Percentiles rank a stretch among this genome's conserved stretches.
Evolutionary conservation across 1,140 invertebrate genomes (phyloP).

Genomic region (Aporrectodea caliginosa): DNA sequence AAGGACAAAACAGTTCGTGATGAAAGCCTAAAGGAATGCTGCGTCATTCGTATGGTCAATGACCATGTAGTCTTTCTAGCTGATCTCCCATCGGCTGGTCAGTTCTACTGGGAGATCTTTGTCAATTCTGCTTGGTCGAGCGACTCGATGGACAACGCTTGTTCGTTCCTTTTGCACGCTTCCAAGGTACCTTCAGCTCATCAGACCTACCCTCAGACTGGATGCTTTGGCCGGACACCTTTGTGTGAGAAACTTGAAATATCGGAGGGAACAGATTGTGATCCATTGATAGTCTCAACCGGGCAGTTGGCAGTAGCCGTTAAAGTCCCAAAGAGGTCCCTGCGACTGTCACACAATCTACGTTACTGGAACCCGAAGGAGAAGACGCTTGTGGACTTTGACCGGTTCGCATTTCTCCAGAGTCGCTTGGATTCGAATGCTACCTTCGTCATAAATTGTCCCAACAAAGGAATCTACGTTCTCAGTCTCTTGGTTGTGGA

Average conservation of each 20-base stretch:
- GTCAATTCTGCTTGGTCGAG: conserved; percentile 48
- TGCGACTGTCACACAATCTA: conserved; percentile 44
- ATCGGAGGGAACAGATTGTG: conserved; percentile 40
- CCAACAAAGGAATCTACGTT: conserved; percentile 51
- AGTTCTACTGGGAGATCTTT: conserved; percentile 52
- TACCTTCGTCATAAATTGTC: conserved; percentile 49
- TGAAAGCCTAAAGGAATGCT: conserved; percentile 43
- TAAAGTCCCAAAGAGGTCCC: conserved; percentile 38
- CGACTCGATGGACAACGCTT: conserved; percentile 51
- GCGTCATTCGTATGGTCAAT: conserved; percentile 43
- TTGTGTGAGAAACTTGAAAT: conserved; percentile 46
- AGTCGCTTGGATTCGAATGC: conserved; percentile 43
- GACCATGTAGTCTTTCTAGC: conserved; percentile 43
- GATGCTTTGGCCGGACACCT: conserved; percentile 50
- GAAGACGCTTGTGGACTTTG: conserved; percentile 46
- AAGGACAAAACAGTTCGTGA: conserved; percentile 39
- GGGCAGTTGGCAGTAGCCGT: conserved; percentile 46
- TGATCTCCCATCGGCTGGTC: conserved; percentile 44
- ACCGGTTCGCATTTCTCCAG: conserved; percentile 49
- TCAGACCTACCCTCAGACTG: conserved; percentile 44
- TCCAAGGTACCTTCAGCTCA: conserved; percentile 38
- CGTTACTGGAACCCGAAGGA: conserved; percentile 48
- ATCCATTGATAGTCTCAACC: conserved; percentile 47
- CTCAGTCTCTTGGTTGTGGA: conserved; percentile 49
- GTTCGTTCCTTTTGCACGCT: conserved; percentile 45